Base-by-base conservation (phyloP, 2,888 invertebrate genomes). In the Pollenia griseotomentosa region DNA sequence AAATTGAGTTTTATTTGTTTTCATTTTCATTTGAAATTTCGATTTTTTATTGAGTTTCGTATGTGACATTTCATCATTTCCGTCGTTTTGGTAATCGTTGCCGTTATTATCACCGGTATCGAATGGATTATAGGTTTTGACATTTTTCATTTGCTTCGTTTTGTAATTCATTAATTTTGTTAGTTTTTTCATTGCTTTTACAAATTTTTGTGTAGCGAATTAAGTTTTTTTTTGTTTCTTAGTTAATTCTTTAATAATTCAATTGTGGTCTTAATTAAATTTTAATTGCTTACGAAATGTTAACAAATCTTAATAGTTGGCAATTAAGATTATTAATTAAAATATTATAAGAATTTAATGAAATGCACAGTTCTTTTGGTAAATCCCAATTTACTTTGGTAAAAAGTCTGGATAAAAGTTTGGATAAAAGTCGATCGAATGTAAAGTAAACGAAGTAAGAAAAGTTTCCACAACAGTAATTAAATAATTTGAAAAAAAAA, bases 111-210 rank as follows among this genome's bases (percentile, higher is more conserved):
- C 89, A 46, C 86, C 90, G 59, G 88, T 79, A 78, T 83, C 88
- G 83, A 89, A 87, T 88, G 89, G 90, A 86, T 91, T 89, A 83
- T 90, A 89, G 11, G 84, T 87, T 89, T 74, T 89, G 51, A 59
- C 68, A 77, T 88, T 86, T 85, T 85, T 90, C 75, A 81, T 82
- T 90, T 86, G 89, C 89, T 86, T 89, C 74, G 84, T 88, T 88
- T 90, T 86, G 89, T 89, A 75, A 78, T 89, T 90, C 89, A 92
- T 89, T 89, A 91, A 87, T 78, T 90, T 90, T 84, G 90, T 90
- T 87, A 92, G 87, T 90, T 91, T 91, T 90, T 89, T 91, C 92
- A 92, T 92, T 88, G 73, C 85, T 57, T 55, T 42, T 70, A 23
- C 2, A 61, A 73, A 73, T 77, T 65, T 57, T 61, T 63, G 14